A percentile compares a stretch with the other conserved stretches of the same genome.
Evolutionary conservation across 23 tunicate genomes (phyloP).

Genomic region (Corella eumyota): DNA sequence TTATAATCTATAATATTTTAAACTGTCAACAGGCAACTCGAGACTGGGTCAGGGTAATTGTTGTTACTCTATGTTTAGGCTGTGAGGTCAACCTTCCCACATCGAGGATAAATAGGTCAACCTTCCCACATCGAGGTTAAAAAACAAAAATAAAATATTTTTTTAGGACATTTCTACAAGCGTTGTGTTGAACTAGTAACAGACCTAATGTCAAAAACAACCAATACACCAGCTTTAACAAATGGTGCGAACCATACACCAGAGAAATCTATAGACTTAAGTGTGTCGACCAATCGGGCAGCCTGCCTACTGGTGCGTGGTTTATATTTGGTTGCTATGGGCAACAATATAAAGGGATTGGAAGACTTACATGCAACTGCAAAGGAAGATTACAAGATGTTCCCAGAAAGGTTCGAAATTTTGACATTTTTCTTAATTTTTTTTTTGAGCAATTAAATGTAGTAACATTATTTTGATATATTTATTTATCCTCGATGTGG

Average conservation of each 20-base stretch:
- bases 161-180: constrained; percentile 45
- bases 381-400: constrained; percentile 47
- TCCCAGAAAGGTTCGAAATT: constrained; percentile 55
- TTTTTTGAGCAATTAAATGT: too few species aligned
- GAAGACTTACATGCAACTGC: constrained; percentile 67
- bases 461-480: too few species aligned
- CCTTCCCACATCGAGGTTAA: too few species aligned
- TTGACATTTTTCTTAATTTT: too few species aligned
- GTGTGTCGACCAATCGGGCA: constrained; percentile 15
- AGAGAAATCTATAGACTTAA: not conserved
- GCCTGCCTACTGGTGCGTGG: constrained; percentile 54
- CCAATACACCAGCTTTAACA: not conserved
- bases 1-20: too few species aligned
- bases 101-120: too few species aligned
- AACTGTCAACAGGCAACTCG: too few species aligned
- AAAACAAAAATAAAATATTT: too few species aligned
- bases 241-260: constrained; percentile 1
- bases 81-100: too few species aligned
- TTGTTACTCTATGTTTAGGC: too few species aligned
- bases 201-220: constrained; percentile 17
- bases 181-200: constrained; percentile 32
- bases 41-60: too few species aligned
- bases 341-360: constrained; percentile 20
- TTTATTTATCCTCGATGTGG: too few species aligned
- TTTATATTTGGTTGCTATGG: constrained; percentile 24